Evolutionary conservation across 2,888 invertebrate genomes (phyloP).

Genomic region (Isoperla grammatica): DNA sequence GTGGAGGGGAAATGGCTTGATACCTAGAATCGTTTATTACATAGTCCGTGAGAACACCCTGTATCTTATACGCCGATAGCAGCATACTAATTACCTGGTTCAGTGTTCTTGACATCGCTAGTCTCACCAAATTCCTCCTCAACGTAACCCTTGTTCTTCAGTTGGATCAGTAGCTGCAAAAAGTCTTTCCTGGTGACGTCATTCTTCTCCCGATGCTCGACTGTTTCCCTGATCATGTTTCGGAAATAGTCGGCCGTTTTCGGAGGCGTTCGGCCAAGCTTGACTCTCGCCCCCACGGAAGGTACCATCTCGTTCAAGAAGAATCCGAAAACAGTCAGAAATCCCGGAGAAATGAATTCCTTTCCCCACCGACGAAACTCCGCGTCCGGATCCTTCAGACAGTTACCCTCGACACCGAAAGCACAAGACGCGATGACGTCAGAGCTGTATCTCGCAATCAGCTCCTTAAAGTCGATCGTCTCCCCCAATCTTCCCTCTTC

Average conservation of each 20-base stretch:
- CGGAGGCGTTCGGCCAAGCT: background rate
- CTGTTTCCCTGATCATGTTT: conserved; percentile 41
- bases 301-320: conserved; percentile 46
- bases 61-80: no score
- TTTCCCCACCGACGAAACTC: conserved; percentile 39
- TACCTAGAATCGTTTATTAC: no score
- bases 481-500: conserved; percentile 24
- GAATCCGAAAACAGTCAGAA: conserved; percentile 40
- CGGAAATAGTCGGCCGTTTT: conserved; percentile 39
- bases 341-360: conserved; percentile 34
- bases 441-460: conserved; percentile 32
- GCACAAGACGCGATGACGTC: conserved; percentile 42
- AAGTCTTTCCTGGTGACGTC: conserved; percentile 34
- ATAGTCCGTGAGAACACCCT: no score
- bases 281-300: conserved; percentile 42
- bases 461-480: conserved; percentile 27
- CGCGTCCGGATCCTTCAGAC: conserved; percentile 40
- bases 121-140: conserved; percentile 8
- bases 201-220: conserved; percentile 34
- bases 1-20: no score
- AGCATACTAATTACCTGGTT: no score
- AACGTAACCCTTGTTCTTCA: conserved; percentile 27
- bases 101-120: background rate
- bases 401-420: conserved; percentile 43
- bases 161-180: conserved; percentile 30